Base-by-base conservation (phyloP, 2,113 vertebrate genomes). In the Rhabdornis inornatus region DNA sequence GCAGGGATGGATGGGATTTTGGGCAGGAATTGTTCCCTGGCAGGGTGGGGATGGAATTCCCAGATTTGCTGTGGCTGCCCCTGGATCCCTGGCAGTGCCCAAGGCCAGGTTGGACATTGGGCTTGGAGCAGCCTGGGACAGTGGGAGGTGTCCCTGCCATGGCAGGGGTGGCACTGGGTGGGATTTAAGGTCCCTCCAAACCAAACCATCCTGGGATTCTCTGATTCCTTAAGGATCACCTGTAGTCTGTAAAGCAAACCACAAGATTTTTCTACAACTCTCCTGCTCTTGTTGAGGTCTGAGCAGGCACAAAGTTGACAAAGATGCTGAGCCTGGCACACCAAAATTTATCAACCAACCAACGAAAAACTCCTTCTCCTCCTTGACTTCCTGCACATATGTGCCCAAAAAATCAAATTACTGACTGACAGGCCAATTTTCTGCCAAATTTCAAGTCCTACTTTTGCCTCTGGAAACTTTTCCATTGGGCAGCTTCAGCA, bases 121-220 rank as follows among this genome's bases (percentile, higher is more conserved):
- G 69, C 35, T 12, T 75, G 53, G 84, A 56, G 42, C 57, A 24
- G 1, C 57, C 57, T 87, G 86, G 59, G 39, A 7, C n/a, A 44
- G 37, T 16, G 86, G 60, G 1, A 81, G 44, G 52, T 19, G 77
- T 82, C 69, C 44, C 77, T 89, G 77, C 18, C 68, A 14, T 28
- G 59, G 59, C 59, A 14, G 60, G 68, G 49, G 12, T 2, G 44
- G 30, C 0, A 4, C 13, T 6, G 35, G 42, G 0, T 0, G 24
- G 2, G 2, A 1, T 89, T 60, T 21, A 0, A 0, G 16, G 4
- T 30, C 20, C 14, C 1, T 74, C 0, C 0, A 11, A 5, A 9
- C 28, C 52, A 82, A 39, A 37, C 13, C 28, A 24, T 0, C 6
- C 37, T 37, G 33, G 6, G 11, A 42, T 64, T 56, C 7, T 20